These are phyloP conservation scores for Metaphire vulgaris DNA, from an alignment of 1,140 invertebrate genomes.

Conservation along the genomic window DNA sequence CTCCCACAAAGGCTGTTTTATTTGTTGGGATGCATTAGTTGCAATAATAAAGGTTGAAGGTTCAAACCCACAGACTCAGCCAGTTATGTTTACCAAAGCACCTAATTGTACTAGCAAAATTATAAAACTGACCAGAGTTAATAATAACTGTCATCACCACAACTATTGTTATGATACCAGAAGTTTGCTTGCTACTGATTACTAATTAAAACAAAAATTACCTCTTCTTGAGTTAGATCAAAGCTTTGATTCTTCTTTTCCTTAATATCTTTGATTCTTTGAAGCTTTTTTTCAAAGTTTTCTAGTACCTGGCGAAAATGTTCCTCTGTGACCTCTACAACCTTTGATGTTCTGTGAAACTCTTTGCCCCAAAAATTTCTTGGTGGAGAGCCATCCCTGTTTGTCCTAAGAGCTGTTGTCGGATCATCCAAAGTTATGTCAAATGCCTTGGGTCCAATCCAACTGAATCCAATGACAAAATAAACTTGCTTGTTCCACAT, in stretches of 20 bases:
- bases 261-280: background rate
- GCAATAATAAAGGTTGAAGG: no score
- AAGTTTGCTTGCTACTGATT: background rate
- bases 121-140: no score
- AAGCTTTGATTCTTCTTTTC: background rate
- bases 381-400: background rate
- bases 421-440: slow-evolving; percentile 8
- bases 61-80: no score
- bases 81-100: background rate
- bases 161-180: no score
- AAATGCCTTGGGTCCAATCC: slow-evolving; percentile 9
- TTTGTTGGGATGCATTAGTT: no score
- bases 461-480: slow-evolving; percentile 15
- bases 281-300: background rate
- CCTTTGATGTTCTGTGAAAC: background rate
- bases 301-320: background rate
- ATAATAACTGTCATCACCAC: no score
- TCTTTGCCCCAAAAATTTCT: background rate
- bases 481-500: slow-evolving; percentile 10
- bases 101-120: background rate
- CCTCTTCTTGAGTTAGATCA: background rate
- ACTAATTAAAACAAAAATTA: background rate
- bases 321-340: background rate
- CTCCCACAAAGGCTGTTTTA: no score
- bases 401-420: background rate